Evolutionary conservation across 2,113 vertebrate species (phyloP), one percentile per base, ranked within the genome.

Genomic region (Protobothrops mucrosquamatus): DNA sequence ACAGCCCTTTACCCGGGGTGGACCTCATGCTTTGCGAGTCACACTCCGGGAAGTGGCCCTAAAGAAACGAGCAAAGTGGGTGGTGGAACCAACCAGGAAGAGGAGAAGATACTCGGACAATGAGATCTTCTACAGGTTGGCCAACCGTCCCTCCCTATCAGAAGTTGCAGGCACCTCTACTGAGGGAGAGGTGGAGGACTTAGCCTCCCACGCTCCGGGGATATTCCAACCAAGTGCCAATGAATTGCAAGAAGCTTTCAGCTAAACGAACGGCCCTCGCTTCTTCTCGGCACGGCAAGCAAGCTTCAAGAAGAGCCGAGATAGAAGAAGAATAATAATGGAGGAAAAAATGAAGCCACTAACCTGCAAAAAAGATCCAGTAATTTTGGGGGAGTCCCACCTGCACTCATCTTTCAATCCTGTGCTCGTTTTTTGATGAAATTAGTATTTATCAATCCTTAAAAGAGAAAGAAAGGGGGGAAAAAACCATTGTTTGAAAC

Each of bases 101-200:
- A 48, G 92, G 34, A 46, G 9, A 55, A 46, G 55, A 23, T 86
- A 85, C 39, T 48, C 88, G 0, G 64, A 85, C n/a, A 20, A 85
- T 3, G 69, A 89, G 88, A 89, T 89, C 8, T 89, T 89, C 92
- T 92, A 92, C 87, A 29, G 59, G 11, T 10, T 92, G 92, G 92
- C 87, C 15, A 81, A 81, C 2, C 0, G 7, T 1, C n/a, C 87
- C 14, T 56, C 24, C n/a, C 0, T 6, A 20, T 4, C 8, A 1
- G 34, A 39, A 26, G 86, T 24, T 18, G 12, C 1, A 2, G 23
- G 15, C 52, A n/a, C 61, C 2, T 2, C 48, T 39, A 2, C 7
- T 0, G 24, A 22, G 1, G 15, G 23, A 12, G 87, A 10, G 22
- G 2, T 61, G 3, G 8, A 11, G 4, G 56, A 43, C 12, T 9